These are phyloP conservation scores for Lanius collurio DNA, from an alignment of 2,113 vertebrate genomes.

Conservation along the genomic window DNA sequence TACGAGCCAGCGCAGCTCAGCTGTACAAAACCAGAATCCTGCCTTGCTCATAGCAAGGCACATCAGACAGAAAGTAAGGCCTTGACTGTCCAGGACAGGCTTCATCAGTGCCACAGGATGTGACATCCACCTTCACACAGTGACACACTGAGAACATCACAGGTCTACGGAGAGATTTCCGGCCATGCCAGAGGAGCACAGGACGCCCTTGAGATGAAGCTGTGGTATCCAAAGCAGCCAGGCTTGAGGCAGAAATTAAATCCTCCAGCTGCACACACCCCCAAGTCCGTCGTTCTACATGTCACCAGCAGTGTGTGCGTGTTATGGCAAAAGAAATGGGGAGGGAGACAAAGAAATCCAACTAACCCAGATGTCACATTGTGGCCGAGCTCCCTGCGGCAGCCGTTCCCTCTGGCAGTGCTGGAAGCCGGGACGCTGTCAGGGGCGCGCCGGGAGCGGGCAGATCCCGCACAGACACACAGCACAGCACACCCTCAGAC, in stretches of 20 bases:
- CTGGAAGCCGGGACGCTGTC: neutral
- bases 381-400: neutral
- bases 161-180: neutral
- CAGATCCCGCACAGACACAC: slow-evolving; percentile 60
- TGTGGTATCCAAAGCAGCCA: neutral
- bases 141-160: neutral
- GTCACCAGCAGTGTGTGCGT: neutral
- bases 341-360: neutral
- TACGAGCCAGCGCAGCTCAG: neutral
- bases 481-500: slow-evolving; percentile 51
- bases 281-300: neutral
- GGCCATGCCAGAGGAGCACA: neutral
- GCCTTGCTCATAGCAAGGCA: slow-evolving; percentile 12
- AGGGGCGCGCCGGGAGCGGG: neutral
- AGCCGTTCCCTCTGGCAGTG: slow-evolving; percentile 7
- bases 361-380: neutral
- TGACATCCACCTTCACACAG: neutral
- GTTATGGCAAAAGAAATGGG: neutral
- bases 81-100: neutral
- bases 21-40: neutral
- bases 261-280: neutral
- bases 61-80: slow-evolving; percentile 9
- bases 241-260: neutral
- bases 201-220: neutral
- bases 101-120: neutral